Conservation (phyloP, 2,888 invertebrate genomes). For the Callosobruchus maculatus region DNA sequence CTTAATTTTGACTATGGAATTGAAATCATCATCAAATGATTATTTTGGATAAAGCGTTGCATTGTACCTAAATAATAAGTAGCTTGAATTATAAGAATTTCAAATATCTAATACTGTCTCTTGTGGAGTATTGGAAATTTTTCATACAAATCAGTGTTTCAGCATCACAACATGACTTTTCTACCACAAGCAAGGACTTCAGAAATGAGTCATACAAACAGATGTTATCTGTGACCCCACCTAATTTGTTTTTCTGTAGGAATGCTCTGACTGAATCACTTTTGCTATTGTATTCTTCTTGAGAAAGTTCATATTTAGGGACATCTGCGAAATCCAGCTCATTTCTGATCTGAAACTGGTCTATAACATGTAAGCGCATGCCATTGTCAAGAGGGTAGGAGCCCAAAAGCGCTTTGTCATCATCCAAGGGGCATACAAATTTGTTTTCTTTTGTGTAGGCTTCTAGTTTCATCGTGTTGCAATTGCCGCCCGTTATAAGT, state of each 20-base stretch:
- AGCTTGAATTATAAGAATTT: no score
- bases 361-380: slow-evolving; percentile 83
- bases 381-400: slow-evolving; percentile 84
- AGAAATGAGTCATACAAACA: background rate
- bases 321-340: slow-evolving; percentile 61
- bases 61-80: no score
- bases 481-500: slow-evolving; percentile 81
- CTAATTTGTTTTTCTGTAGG: slow-evolving; percentile 78
- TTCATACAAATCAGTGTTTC: no score
- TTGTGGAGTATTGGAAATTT: no score
- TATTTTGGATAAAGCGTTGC: no score
- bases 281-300: slow-evolving; percentile 82
- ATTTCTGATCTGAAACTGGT: slow-evolving; percentile 57
- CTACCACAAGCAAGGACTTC: no score
- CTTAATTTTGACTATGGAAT: no score
- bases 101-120: no score
- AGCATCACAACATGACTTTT: no score
- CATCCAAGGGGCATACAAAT: slow-evolving; percentile 65
- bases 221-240: slow-evolving; percentile 45
- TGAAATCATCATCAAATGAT: no score
- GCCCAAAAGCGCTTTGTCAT: slow-evolving; percentile 74
- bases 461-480: slow-evolving; percentile 78
- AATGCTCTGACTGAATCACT: slow-evolving; percentile 79
- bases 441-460: slow-evolving; percentile 76
- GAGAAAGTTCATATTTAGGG: slow-evolving; percentile 79